Evolutionary conservation across 2,888 invertebrate species (phyloP), one percentile per base, ranked within the genome.

Genomic region (Ophraella communa): DNA sequence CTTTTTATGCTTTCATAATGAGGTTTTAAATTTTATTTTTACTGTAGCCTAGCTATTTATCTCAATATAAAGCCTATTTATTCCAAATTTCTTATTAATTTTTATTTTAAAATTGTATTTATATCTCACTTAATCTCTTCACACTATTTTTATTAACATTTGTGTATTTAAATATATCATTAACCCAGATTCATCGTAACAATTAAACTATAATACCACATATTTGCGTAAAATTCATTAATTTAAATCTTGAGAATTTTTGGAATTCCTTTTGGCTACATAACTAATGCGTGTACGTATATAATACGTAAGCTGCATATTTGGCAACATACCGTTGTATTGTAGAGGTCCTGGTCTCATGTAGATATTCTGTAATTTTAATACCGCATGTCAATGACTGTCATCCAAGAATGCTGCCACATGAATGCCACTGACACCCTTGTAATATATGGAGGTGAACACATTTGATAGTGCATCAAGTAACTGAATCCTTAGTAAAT

Each of bases 301-400:
- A 53, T 60, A 52, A 52, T 60, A 27, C 52, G 52, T 58, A 33
- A 14, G 52, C 44, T 11, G 24, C 60, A 60, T 60, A 60, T 60
- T 60, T 60, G 60, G 60, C 21, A 39, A 27, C 60, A 60, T 60
- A 44, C 60, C 60, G 52, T 27, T 52, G 52, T 14, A 52, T 52
- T 52, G 44, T 52, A 59, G 59, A 59, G 59, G 24, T 59, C 59
- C 52, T 52, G 52, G 51, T 52, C 53, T 58, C 58, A 62, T 51
- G 49, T 30, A 53, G 39, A 53, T 52, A 56, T 65, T 54, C 65
- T 57, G 64, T 64, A 66, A 68, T 68, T 68, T 68, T 66, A 67
- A 70, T 70, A 53, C 64, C 66, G 53, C 61, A 53, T 59, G 67
- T 65, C 67, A 59, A 67, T 64, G 60, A 39, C 30, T 62, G 56